Conservation (phyloP, 2,113 vertebrate genomes). For the Herpetotheres cachinnans region DNA sequence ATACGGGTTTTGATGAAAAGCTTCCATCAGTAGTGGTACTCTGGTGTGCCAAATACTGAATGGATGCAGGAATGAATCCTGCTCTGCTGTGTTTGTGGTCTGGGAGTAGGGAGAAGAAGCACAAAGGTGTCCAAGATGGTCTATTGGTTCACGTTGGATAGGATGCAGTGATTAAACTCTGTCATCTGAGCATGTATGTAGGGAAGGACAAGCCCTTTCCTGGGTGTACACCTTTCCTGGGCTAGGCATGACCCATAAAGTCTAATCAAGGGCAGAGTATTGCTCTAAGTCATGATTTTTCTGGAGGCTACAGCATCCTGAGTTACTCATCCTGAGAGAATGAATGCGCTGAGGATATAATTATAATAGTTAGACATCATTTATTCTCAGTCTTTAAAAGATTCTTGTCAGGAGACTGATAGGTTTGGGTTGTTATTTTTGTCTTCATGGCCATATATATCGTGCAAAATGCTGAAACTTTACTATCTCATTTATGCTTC, state of each 20-base stretch:
- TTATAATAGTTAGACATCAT: conserved; percentile 7
- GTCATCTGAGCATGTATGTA: accelerated
- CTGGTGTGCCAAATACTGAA: not conserved
- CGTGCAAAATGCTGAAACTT: not conserved
- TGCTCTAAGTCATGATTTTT: conserved; percentile 22
- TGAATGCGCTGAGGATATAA: conserved; percentile 1
- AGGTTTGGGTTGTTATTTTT: conserved; percentile 1
- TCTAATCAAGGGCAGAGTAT: not conserved
- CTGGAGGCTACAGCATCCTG: not conserved
- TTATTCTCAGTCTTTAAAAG: not conserved
- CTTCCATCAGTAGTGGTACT: accelerated
- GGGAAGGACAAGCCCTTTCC: not conserved
- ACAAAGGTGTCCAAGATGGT: not conserved
- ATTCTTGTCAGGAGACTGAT: not conserved
- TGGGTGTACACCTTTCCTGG: not conserved
- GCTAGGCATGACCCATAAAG: not conserved
- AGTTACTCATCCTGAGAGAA: conserved; percentile 32
- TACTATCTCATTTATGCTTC: not conserved
- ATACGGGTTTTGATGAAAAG: not conserved
- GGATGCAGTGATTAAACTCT: not conserved
- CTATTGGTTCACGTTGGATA: not conserved
- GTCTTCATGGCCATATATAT: not conserved
- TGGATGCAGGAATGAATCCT: not conserved
- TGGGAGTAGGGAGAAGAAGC: not conserved
- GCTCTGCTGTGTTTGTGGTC: not conserved